Percentiles rank a stretch among this genome's conserved stretches.
Conservation (phyloP, 2,888 invertebrate species). For the Pristionchus exspectatus region DNA sequence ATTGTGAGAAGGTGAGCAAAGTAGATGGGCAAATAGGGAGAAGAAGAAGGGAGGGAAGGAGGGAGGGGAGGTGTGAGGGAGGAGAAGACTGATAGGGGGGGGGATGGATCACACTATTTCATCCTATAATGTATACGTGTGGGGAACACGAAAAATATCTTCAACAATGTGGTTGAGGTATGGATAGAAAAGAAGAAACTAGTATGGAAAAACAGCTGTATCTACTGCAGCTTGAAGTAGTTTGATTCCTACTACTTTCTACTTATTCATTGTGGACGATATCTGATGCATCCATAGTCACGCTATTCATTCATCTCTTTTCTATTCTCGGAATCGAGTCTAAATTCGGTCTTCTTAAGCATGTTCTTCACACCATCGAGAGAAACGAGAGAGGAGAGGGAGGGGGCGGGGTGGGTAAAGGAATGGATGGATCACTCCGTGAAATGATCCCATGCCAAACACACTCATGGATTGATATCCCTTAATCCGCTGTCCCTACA, state of each 20-base stretch:
- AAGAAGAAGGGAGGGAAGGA: neutral
- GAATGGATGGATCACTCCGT: neutral
- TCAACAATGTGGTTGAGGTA: neutral
- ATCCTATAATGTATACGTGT: neutral
- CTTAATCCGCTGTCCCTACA: conserved; percentile 9
- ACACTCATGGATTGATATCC: neutral
- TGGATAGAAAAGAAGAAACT: too few relatives aligned
- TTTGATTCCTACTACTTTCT: neutral
- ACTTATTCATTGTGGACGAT: neutral
- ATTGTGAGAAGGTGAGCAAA: conserved; percentile 3
- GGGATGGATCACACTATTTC: neutral
- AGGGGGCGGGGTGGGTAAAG: neutral
- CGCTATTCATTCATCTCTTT: neutral
- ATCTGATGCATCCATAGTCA: neutral
- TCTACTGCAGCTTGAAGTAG: neutral
- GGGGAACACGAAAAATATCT: neutral
- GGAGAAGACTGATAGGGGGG: neutral
- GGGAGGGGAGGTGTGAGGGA: neutral
- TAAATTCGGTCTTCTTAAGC: neutral
- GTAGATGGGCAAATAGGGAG: neutral
- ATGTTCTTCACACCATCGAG: conserved; percentile 1
- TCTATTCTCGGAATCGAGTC: neutral
- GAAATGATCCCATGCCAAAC: neutral
- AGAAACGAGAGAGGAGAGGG: neutral
- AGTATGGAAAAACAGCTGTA: neutral